A percentile compares a stretch with the other conserved stretches of the same genome.
Conservation (phyloP, 2,113 vertebrate species). For the Laterallus jamaicensis region DNA sequence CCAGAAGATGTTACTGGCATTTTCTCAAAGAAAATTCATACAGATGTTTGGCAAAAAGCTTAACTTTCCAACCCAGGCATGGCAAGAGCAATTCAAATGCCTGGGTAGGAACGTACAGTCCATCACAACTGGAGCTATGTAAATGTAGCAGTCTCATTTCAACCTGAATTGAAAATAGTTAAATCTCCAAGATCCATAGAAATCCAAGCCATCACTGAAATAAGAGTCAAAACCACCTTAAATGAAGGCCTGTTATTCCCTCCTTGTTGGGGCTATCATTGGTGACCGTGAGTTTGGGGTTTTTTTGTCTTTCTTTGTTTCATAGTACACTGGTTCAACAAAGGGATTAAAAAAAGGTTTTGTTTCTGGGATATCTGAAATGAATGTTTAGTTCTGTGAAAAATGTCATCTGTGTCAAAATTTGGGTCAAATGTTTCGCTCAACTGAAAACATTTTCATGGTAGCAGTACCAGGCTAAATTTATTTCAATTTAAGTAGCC, state of each 20-base stretch:
- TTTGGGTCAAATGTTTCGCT: background rate
- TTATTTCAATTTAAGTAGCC: background rate
- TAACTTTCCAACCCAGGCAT: background rate
- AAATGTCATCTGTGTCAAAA: slow-evolving; percentile 12
- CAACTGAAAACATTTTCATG: background rate
- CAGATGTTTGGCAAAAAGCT: background rate
- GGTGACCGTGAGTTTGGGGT: background rate
- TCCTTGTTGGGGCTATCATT: background rate
- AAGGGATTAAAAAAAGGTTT: background rate
- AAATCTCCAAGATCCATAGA: background rate
- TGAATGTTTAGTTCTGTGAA: background rate
- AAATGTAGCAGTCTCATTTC: background rate
- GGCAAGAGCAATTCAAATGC: background rate
- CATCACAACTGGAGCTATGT: background rate
- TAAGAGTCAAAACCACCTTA: background rate
- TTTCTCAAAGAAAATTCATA: background rate
- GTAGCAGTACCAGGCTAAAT: background rate
- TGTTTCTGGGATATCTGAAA: background rate
- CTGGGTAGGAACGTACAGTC: background rate
- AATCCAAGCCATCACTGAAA: background rate
- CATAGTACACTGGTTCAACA: background rate
- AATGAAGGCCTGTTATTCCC: background rate
- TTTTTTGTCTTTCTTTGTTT: background rate
- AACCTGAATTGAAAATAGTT: background rate
- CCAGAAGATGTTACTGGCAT: background rate